Percentiles rank a stretch among this genome's conserved stretches.
Conservation (phyloP, 2,797 vertebrate genomes). For the Garrulus glandarius region DNA sequence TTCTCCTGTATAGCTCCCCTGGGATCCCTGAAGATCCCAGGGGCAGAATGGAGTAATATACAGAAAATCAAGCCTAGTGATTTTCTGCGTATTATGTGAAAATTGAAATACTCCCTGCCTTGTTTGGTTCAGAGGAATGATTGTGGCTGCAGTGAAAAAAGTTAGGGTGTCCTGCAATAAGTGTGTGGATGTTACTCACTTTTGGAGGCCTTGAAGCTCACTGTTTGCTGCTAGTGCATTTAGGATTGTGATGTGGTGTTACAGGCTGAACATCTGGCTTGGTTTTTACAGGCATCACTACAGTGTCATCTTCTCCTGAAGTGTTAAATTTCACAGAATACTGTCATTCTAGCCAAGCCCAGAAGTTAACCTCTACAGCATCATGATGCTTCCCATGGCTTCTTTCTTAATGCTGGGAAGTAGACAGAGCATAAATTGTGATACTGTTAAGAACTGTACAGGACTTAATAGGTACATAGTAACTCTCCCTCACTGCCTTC, state of each 20-base stretch:
- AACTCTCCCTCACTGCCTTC: neutral
- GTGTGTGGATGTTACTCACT: neutral
- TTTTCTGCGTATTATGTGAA: neutral
- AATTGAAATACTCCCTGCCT: neutral
- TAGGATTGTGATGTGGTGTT: neutral
- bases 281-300: neutral
- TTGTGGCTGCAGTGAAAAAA: neutral
- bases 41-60: neutral
- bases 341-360: neutral
- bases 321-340: conserved; percentile 33
- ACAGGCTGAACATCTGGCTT: conserved; percentile 18
- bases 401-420: neutral
- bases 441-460: neutral
- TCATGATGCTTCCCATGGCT: neutral
- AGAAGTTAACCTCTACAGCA: neutral
- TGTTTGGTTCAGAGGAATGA: neutral
- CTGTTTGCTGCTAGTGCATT: neutral
- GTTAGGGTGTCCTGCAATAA: neutral
- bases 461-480: neutral
- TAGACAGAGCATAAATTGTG: neutral
- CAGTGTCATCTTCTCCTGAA: conserved; percentile 1
- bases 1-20: neutral
- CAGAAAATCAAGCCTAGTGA: neutral
- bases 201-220: neutral
- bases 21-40: neutral